Base-by-base conservation (phyloP, 2,113 vertebrate genomes). In the Eublepharis macularius region DNA sequence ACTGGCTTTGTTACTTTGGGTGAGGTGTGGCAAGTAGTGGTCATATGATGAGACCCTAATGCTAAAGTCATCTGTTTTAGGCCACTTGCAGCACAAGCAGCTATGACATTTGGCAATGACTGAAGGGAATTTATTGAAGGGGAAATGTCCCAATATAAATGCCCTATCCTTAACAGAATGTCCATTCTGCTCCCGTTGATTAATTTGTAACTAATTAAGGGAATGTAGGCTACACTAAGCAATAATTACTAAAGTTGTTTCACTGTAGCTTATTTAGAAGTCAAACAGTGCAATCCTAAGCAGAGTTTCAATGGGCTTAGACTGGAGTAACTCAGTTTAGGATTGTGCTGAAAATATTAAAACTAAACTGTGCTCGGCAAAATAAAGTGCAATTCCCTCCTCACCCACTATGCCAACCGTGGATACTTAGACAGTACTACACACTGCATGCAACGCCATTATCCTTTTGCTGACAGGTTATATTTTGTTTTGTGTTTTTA, bases 71-170 rank as follows among this genome's bases (percentile, higher is more conserved):
- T 45, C 12, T 81, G 5, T 0, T 81, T 19, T 0, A 74, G 3
- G 51, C 87, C 0, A 0, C 10, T 34, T 88, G 60, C 39, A 57
- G 24, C 80, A 60, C 60, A 80, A 8, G 39, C 13, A 1, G 1
- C 0, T 24, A 14, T 51, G 77, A 34, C 21, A 2, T 41, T 45
- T 89, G 78, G 4, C 16, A 54, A 11, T 12, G 24, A 60, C 41
- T 78, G 65, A 70, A 91, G 65, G 57, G 72, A 36, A 4, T 74
- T 54, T 69, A 39, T 70, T 77, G 84, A 75, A 29, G 19, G 60
- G 60, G 60, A 26, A 63, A 63, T 63, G 60, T 63, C 60, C 45
- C 45, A 26, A 12, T 83, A 21, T n/a, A 26, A 82, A 26, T 88
- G 39, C 39, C 89, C 76, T 36, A 26, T 45, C n/a, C n/a, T n/a